Conservation (phyloP, 2,888 invertebrate species). For the Sylvicola cinctus region DNA sequence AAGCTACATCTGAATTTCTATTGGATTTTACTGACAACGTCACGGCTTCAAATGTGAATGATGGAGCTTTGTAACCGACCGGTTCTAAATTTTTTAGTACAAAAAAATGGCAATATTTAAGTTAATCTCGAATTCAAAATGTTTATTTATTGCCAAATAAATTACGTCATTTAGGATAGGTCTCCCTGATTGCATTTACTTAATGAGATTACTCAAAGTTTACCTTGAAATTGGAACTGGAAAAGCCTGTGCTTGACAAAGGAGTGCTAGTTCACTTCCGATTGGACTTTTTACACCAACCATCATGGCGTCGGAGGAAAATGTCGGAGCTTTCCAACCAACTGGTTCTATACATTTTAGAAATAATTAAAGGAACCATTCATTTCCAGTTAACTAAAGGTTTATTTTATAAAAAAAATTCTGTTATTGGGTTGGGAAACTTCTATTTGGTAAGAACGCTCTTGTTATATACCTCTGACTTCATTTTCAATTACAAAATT, state of each 20-base stretch:
- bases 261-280: conserved; percentile 30
- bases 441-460: too few species aligned
- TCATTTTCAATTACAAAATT: conserved; percentile 19
- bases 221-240: conserved; percentile 44
- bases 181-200: background rate
- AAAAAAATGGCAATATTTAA: too few species aligned
- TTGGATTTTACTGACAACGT: conserved; percentile 21
- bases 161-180: background rate
- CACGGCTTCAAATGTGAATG: background rate
- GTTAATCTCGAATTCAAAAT: background rate
- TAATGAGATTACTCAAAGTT: background rate
- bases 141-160: background rate
- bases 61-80: background rate
- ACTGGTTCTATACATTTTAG: conserved; percentile 24
- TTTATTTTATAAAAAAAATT: conserved; percentile 7
- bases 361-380: conserved; percentile 26
- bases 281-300: conserved; percentile 16
- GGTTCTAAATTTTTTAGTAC: too few species aligned
- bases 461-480: conserved; percentile 39
- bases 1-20: conserved; percentile 33
- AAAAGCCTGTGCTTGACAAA: conserved; percentile 45
- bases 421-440: too few species aligned
- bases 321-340: conserved; percentile 37
- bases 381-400: conserved; percentile 26
- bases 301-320: conserved; percentile 39